Base-by-base conservation (phyloP, 92 coral and sea anemone species). In the Montipora capitata region DNA sequence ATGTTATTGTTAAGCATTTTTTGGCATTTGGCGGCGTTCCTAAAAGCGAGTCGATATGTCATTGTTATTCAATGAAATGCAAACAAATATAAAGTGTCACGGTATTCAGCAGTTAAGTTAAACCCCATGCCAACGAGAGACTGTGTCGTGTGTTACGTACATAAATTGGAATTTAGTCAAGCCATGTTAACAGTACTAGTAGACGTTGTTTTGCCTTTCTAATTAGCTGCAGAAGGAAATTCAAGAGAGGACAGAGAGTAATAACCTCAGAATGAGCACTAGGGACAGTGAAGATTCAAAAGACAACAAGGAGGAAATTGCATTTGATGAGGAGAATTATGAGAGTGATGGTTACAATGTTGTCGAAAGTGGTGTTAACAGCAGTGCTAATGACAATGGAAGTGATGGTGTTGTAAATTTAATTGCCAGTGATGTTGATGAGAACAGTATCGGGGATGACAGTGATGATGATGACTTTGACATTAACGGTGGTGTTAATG, bases 211-310 rank as follows among this genome's bases (percentile, higher is more conserved):
- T 42, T 14, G 8, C 16, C n/a, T 15, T 13, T n/a, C 0, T 14
- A 12, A 44, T 14, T 16, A 67, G 72, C 58, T 82, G 4, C 16
- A 56, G 15, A 68, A 43, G 40, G 88, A 67, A 68, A 66, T 75
- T 5, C n/a, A 71, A 72, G 14, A 48, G 20, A 10, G 4, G 14
- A n/a, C 3, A 9, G 61, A 40, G 14, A n/a, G 39, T 14, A 12
- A 5, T 16, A 7, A 7, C 13, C 72, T 77, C 7, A 2, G 59
- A 20, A 80, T 13, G 49, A 68, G 52, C 3, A 48, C n/a, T 13
- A 3, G 40, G 15, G 5, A 17, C 61, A 54, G 61, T 54, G 61
- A 54, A 48, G 67, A 35, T 38, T 38, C 14, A 4, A n/a, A 12
- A 7, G 52, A 42, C n/a, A 4, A 5, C 16, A 17, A 43, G 41